Evolutionary conservation across 2,797 vertebrate species (phyloP).

Genomic region (Clarias laeviceps): DNA sequence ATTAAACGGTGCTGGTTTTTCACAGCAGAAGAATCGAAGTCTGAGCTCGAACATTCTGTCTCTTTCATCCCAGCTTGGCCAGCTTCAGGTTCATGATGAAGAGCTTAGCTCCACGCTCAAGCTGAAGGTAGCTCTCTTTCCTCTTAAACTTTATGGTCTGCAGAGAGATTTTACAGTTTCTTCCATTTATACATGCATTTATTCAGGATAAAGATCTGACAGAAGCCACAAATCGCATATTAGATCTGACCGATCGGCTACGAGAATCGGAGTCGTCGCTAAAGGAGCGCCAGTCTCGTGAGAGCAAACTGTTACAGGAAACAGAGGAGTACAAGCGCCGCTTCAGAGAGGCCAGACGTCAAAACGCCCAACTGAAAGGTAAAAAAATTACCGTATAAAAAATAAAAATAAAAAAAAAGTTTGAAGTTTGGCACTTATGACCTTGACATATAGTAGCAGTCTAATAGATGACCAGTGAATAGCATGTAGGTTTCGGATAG

Average conservation of each 20-base stretch:
- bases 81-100: slow-evolving; percentile 84
- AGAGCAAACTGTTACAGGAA: slow-evolving; percentile 73
- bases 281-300: slow-evolving; percentile 64
- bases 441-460: too few relatives aligned
- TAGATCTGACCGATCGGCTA: slow-evolving; percentile 75
- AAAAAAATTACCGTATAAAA: not conserved
- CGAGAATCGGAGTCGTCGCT: slow-evolving; percentile 71
- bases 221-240: slow-evolving; percentile 78
- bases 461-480: not conserved
- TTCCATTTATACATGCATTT: not conserved
- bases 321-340: slow-evolving; percentile 73
- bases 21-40: slow-evolving; percentile 82
- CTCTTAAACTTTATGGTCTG: not conserved
- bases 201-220: slow-evolving; percentile 81
- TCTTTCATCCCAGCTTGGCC: slow-evolving; percentile 82
- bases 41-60: slow-evolving; percentile 79
- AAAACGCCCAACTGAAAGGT: slow-evolving; percentile 81
- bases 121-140: slow-evolving; percentile 77
- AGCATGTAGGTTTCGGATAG: not conserved
- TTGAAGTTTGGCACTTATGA: not conserved
- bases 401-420: too few relatives aligned
- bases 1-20: slow-evolving; percentile 4
- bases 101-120: slow-evolving; percentile 84
- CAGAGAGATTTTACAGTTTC: not conserved
- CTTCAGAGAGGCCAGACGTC: slow-evolving; percentile 69